Conservation (phyloP, 2,797 vertebrate species). For the Oreonectes daqikongensis region DNA sequence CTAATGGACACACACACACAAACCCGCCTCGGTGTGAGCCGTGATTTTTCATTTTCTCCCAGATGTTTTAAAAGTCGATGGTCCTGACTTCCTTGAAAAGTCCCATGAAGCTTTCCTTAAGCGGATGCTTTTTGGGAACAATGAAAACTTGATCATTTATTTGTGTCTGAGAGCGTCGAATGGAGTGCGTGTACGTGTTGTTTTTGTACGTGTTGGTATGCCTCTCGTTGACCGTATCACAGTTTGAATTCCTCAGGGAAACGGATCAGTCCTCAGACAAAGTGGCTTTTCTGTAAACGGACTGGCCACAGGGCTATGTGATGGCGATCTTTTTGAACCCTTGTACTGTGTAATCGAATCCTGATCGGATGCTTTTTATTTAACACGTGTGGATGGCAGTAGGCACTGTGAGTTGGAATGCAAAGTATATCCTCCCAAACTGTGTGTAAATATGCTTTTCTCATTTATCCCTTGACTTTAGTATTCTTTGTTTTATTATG, state of each 20-base stretch:
- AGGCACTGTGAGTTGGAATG: constrained; percentile 34
- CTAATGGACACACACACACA: constrained; percentile 22
- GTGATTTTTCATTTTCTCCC: neutral
- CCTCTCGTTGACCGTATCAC: constrained; percentile 58
- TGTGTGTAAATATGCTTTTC: constrained; percentile 47
- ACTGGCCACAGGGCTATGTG: constrained; percentile 47
- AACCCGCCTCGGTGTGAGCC: neutral
- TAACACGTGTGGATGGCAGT: neutral
- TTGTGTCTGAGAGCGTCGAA: constrained; percentile 20
- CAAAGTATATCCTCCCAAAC: constrained; percentile 28
- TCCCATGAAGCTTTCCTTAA: constrained; percentile 58
- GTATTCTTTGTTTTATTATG: constrained; percentile 37
- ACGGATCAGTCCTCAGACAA: constrained; percentile 59
- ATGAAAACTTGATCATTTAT: constrained; percentile 69
- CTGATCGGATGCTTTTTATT: constrained; percentile 27
- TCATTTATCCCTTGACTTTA: constrained; percentile 43
- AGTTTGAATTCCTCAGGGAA: constrained; percentile 78
- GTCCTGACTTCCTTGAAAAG: constrained; percentile 77
- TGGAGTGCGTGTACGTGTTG: constrained; percentile 10
- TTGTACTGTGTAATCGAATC: constrained; percentile 53
- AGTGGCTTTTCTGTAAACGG: constrained; percentile 52
- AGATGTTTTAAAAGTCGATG: constrained; percentile 43
- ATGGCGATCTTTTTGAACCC: constrained; percentile 53
- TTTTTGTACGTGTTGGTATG: constrained; percentile 20
- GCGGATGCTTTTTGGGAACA: constrained; percentile 57